Conservation (phyloP, 35 echinoderm and acorn worm species). For the Stichopus chloronotus region DNA sequence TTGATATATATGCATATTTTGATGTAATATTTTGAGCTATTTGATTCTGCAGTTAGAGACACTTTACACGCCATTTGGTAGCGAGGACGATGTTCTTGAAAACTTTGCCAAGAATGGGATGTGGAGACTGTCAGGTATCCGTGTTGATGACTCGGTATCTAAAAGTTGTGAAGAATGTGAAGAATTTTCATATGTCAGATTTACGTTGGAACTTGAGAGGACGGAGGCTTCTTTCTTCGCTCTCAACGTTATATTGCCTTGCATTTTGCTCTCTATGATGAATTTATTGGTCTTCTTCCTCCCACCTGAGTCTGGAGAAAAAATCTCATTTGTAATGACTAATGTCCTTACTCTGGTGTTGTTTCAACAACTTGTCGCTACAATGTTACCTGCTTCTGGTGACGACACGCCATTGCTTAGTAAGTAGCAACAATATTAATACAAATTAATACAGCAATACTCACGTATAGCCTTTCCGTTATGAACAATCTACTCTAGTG, state of each 20-base stretch:
- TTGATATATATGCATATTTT: background rate
- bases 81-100: background rate
- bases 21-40: background rate
- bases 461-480: too few relatives aligned
- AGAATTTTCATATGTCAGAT: constrained; percentile 12
- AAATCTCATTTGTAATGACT: constrained; percentile 74
- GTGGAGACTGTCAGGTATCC: constrained; percentile 21
- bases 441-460: too few relatives aligned
- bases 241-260: constrained; percentile 32
- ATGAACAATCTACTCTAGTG: too few relatives aligned
- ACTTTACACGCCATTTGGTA: background rate
- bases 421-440: constrained; percentile 29
- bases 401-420: constrained; percentile 64
- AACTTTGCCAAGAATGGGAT: constrained; percentile 18
- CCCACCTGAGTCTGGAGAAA: constrained; percentile 78
- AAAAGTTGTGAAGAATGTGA: background rate
- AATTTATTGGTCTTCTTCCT: constrained; percentile 65
- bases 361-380: constrained; percentile 72
- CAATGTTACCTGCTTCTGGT: constrained; percentile 60
- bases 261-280: constrained; percentile 40
- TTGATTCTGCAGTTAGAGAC: constrained; percentile 4
- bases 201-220: constrained; percentile 40
- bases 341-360: constrained; percentile 74
- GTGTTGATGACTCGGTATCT: constrained; percentile 1
- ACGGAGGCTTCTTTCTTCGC: constrained; percentile 26